Conservation (phyloP, 2,113 vertebrate genomes). For the Neopipo cinnamomea region DNA sequence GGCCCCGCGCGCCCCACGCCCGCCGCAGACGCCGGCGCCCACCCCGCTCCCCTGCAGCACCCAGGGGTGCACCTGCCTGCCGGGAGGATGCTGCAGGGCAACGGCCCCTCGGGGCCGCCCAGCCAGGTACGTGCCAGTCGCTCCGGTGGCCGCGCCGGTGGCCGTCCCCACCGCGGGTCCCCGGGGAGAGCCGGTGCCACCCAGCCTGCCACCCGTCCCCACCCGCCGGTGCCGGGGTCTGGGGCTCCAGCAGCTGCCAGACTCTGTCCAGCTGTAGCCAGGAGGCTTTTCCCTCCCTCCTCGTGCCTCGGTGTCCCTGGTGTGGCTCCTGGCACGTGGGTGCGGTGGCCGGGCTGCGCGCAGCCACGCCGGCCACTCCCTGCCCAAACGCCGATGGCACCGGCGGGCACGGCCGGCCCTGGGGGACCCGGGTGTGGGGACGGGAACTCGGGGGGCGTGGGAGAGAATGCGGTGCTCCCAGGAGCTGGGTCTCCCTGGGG, state of each 20-base stretch:
- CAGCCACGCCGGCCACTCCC: not conserved
- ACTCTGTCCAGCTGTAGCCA: not conserved
- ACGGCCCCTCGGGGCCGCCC: not conserved
- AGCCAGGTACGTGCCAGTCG: constrained; percentile 13
- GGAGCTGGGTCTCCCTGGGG: not conserved
- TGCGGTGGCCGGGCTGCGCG: not conserved
- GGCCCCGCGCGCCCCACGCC: not conserved
- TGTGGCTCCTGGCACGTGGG: not conserved
- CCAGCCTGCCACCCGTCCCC: not conserved
- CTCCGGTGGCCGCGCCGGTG: fast-evolving
- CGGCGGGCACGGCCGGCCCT: not conserved
- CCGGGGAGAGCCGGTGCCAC: not conserved
- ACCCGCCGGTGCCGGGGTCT: not conserved
- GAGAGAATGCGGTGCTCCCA: fast-evolving
- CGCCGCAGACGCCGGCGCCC: not conserved
- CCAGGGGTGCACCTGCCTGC: constrained; percentile 7
- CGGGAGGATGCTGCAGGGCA: constrained; percentile 57
- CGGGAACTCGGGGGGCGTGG: not conserved
- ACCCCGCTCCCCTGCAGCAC: constrained; percentile 25
- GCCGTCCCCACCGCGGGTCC: not conserved
- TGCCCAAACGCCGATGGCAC: not conserved
- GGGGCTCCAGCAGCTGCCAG: not conserved
- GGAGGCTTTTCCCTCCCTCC: not conserved
- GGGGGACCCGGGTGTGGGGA: not conserved
- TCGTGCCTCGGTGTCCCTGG: not conserved